phyloP scores from a whole-genome alignment of 2,888 invertebrate species.

The Lymantria dispar region DNA sequence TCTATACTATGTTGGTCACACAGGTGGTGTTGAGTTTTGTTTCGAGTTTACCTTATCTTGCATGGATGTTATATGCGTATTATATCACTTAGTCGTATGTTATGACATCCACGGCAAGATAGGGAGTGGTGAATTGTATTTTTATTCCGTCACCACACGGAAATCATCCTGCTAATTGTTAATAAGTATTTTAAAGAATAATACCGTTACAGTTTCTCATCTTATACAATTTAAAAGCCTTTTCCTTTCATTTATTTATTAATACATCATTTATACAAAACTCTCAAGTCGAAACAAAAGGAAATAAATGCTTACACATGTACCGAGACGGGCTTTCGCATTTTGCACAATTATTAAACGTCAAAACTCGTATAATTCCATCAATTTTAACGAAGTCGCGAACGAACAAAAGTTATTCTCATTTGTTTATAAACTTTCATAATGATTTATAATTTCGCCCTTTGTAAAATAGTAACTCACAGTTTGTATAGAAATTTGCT shows the following conservation, averaged over 20 bases:
- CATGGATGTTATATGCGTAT: too few relatives aligned
- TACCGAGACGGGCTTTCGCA: conserved; percentile 6
- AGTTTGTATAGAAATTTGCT: conserved; percentile 10
- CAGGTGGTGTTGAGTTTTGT: too few relatives aligned
- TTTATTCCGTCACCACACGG: too few relatives aligned
- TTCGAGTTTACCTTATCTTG: too few relatives aligned
- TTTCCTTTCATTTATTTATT: conserved; percentile 6
- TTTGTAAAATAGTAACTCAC: conserved; percentile 17
- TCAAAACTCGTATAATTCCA: conserved; percentile 25
- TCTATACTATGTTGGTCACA: too few relatives aligned
- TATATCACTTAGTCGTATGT: too few relatives aligned
- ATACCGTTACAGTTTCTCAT: too few relatives aligned
- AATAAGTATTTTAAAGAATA: too few relatives aligned
- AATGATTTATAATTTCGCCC: conserved; percentile 26
- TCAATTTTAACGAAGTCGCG: conserved; percentile 21
- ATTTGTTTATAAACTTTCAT: conserved; percentile 23
- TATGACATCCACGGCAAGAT: too few relatives aligned
- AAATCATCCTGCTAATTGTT: too few relatives aligned
- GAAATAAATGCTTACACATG: conserved; percentile 10
- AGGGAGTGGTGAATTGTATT: too few relatives aligned
- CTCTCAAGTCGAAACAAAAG: conserved; percentile 10
- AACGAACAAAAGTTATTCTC: conserved; percentile 19
- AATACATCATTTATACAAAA: conserved; percentile 3
- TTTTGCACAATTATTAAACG: conserved; percentile 26
- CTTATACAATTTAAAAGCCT: too few relatives aligned